Base-by-base conservation (phyloP, 1,140 invertebrate species). In the Colletes gigas region DNA sequence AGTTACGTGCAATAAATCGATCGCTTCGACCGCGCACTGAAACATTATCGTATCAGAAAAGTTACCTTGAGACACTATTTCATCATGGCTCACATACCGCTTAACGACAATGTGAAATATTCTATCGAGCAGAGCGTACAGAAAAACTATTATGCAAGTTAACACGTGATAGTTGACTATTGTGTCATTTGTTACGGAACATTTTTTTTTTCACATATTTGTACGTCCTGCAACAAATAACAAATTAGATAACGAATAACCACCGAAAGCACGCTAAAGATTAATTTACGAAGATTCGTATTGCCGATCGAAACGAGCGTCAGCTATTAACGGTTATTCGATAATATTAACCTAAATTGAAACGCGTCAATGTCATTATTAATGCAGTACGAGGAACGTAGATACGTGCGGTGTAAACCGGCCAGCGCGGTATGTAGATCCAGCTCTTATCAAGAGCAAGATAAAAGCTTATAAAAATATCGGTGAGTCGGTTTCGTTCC, bases 111-210 rank as follows among this genome's bases (percentile, higher is more conserved):
- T 50, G 2, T 14, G 41, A 30, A 71, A 78, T 19, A 72, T 15
- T 55, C 7, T 14, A n/a, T 44, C 47, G 50, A 66, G n/a, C 10
- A 66, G 30, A 30, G 8, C 59, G 21, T 44, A 41, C 4, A 39
- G 15, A n/a, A 47, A 66, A 57, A 65, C 2, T 14, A 65, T 73
- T 72, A 79, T 79, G 39, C 77, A 66, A 72, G 59, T 54, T 52
- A 55, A 71, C 76, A 78, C 68, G 59, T 72, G 76, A 78, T 63
- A 72, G 15, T n/a, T 19, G 44, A 47, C 60, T 63, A 72, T 73
- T 79, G 47, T 73, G 41, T 57, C 59, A 50, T 17, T 72, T 17
- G 9, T 65, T 78, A 41, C 60, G 47, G 68, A 73, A 65, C 55
- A 47, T 69, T 79, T 73, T 55, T 69, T 79, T 73, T 55, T 57